Base-by-base conservation (phyloP, 2,113 vertebrate genomes). In the Bagarius yarrelli region DNA sequence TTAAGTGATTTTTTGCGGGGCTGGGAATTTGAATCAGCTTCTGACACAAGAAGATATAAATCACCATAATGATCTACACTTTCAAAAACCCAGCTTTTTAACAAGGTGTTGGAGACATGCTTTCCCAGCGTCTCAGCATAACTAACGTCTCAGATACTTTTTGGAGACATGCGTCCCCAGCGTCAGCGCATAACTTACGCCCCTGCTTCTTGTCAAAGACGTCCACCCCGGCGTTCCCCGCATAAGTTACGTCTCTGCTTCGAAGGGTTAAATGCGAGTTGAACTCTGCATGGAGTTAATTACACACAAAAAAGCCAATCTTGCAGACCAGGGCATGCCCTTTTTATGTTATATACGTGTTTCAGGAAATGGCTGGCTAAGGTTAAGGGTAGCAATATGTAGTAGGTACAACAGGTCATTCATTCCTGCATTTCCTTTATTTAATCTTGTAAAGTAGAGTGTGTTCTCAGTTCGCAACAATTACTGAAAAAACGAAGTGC, bases 221-320 rank as follows among this genome's bases (percentile, higher is more conserved):
- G 5, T 30, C 44, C 5, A n/a, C 3, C 40, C 67, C n/a, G 11
- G 67, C 40, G 25, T n/a, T 71, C n/a, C 67, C 67, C 2, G 67
- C 40, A 25, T 50, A 52, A 27, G n/a, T 71, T 27, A 50, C 15
- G 16, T 71, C 69, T 50, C 44, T 11, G 8, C 3, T 55, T 30
- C 25, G 5, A 52, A 53, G 70, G 70, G 70, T 72, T 53, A 72
- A 72, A 72, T 32, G 50, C 9, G 11, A 72, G 70, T 53, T 72
- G 70, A 72, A 72, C 70, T 57, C 53, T 76, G 73, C 23, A 76
- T 76, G 73, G 73, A 76, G 73, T 59, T 76, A 59, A 76, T 76
- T 76, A 76, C 55, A 59, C 30, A 76, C 32, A 44, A 40, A 55
- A 59, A 76, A 59, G 73, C 32, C 50, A 73, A 14, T 9, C 50